Evolutionary conservation across 2,797 vertebrate genomes (phyloP).

Genomic region (Falco peregrinus): DNA sequence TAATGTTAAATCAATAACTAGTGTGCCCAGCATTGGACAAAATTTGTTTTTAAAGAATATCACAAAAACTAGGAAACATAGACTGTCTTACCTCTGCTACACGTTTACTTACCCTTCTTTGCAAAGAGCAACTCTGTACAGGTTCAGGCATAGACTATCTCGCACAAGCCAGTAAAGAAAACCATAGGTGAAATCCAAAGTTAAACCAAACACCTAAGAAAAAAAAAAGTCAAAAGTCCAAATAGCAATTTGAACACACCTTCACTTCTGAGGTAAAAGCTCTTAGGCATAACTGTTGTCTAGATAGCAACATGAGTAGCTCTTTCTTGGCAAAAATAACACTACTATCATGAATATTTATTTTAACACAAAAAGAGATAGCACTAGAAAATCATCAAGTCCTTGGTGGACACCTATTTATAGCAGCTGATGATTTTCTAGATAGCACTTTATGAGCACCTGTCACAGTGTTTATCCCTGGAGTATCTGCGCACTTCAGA

Average conservation of each 20-base stretch:
- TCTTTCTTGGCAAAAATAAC: neutral
- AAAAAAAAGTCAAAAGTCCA: neutral
- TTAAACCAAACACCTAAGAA: conserved; percentile 74
- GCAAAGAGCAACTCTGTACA: conserved; percentile 67
- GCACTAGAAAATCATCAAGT: neutral
- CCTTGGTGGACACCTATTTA: neutral
- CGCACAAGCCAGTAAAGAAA: conserved; percentile 80
- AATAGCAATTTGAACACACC: neutral
- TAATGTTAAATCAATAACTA: neutral
- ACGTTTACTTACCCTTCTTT: conserved; percentile 25
- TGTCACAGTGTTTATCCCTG: neutral
- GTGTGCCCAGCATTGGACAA: neutral
- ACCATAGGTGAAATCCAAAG: conserved; percentile 70
- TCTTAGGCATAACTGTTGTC: neutral
- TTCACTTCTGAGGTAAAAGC: neutral
- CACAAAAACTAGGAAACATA: neutral
- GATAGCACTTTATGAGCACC: neutral
- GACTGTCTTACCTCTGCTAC: neutral
- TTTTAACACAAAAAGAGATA: neutral
- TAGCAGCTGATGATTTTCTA: conserved; percentile 16
- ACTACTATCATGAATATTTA: neutral
- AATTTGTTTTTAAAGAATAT: neutral
- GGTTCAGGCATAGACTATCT: conserved; percentile 69
- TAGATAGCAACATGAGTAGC: neutral
- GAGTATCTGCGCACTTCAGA: neutral